Base-by-base conservation (phyloP, 2,113 vertebrate species). In the Daboia siamensis region DNA sequence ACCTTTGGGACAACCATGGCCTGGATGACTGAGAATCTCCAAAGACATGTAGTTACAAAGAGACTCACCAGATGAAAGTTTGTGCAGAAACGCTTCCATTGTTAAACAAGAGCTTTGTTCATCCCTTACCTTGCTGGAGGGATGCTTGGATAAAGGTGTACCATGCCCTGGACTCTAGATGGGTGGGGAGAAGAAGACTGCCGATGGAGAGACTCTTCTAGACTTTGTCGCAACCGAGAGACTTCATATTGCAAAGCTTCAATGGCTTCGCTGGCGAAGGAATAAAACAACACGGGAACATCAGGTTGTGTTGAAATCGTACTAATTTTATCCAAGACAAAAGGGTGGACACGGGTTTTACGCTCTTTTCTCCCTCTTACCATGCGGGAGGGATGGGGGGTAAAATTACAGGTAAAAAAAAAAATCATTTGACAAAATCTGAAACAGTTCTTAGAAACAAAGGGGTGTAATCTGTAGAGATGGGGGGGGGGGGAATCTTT, bases 241-340 rank as follows among this genome's bases (percentile, higher is more conserved):
- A 99, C 97, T 94, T 99, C 98, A 0, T 96, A 95, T 95, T 97
- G 98, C 91, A 99, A 97, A 0, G 95, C 97, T 8, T 91, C 96
- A 93, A 99, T 97, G n/a, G 98, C 98, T 93, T 96, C 97, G 90
- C 99, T 99, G 90, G 9, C 44, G 2, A 0, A 69, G n/a, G 33
- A 91, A 21, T 55, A 23, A 93, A 7, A 7, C 1, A 90, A 23
- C 9, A 2, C 5, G 20, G 24, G 29, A 48, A 44, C 9, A 26
- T 15, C 23, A 59, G 33, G n/a, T 13, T 2, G 1, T 46, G 23
- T 86, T 4, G 44, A 86, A 24, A 2, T 23, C 7, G 9, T 54
- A 26, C 51, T 5, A 15, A 59, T 24, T 44, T 33, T 57, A 39
- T 1, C 5, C 33, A 56, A 39, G 11, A 24, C 54, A 44, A 23